Conservation (phyloP, 2,888 invertebrate genomes). For the Galeruca laticollis region DNA sequence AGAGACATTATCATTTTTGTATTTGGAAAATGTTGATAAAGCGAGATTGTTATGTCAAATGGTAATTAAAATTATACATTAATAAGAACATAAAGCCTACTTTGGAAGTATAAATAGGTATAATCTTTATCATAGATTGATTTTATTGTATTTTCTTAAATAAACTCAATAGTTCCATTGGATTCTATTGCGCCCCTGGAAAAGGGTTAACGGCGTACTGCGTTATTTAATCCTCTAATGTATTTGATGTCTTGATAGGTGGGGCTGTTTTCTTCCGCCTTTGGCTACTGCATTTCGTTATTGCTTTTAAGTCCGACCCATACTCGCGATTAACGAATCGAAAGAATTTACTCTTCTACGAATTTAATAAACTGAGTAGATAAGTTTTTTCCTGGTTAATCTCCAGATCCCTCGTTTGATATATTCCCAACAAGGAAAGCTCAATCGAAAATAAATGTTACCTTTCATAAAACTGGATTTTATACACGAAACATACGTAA, state of each 20-base stretch:
- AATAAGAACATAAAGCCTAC: too few species aligned
- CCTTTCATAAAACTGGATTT: neutral
- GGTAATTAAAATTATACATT: too few species aligned
- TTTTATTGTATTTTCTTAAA: neutral
- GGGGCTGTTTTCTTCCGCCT: conserved; percentile 24
- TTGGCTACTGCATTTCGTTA: conserved; percentile 32
- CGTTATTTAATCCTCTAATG: conserved; percentile 39
- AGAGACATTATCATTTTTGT: too few species aligned
- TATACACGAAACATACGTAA: neutral
- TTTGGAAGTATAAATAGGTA: too few species aligned
- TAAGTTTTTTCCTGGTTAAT: neutral
- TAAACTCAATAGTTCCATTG: neutral
- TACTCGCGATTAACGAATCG: conserved; percentile 25
- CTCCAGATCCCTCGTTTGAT: neutral
- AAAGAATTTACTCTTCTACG: conserved; percentile 8
- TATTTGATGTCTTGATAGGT: conserved; percentile 36
- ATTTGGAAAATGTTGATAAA: too few species aligned
- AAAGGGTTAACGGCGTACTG: conserved; percentile 9
- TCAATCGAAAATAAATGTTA: neutral
- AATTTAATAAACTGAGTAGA: conserved; percentile 21
- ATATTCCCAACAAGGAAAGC: neutral
- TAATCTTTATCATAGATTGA: too few species aligned
- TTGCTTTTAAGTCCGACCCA: conserved; percentile 30
- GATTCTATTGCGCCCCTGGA: neutral
- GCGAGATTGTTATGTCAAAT: too few species aligned